phyloP scores from a whole-genome alignment of 2,797 vertebrate species.

The Fringilla coelebs region DNA sequence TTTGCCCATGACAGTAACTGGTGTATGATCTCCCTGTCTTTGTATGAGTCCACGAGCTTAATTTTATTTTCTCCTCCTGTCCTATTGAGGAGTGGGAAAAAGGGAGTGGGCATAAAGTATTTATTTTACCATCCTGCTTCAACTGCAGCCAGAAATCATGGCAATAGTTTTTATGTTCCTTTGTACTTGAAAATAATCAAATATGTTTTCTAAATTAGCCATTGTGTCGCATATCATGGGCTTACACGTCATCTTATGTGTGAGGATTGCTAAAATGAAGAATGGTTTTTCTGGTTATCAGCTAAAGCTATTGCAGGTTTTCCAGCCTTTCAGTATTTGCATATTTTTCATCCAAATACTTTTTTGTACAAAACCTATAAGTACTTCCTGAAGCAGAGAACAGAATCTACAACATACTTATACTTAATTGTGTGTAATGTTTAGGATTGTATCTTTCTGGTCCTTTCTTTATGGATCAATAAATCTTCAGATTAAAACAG shows the following conservation, averaged over 20 bases:
- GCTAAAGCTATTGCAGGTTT: background rate
- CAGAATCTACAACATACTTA: background rate
- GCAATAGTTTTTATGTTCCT: background rate
- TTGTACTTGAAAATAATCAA: background rate
- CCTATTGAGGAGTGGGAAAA: accelerated
- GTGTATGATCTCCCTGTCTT: background rate
- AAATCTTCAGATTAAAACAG: background rate
- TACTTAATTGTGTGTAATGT: background rate
- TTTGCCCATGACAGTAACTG: background rate
- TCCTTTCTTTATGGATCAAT: background rate
- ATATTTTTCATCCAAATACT: background rate
- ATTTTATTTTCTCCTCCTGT: background rate
- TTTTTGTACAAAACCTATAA: background rate
- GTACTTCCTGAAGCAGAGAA: background rate
- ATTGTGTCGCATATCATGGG: background rate
- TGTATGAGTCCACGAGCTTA: background rate
- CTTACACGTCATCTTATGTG: background rate
- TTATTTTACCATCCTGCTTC: background rate
- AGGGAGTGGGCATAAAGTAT: background rate
- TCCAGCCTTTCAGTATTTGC: background rate
- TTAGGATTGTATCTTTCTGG: background rate
- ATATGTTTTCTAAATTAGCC: background rate
- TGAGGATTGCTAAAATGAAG: background rate
- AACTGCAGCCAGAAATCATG: background rate
- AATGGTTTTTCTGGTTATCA: background rate